Percentiles rank a stretch among this genome's conserved stretches.
These are phyloP conservation scores for Ctenomys sociabilis DNA, from an alignment of 2,113 vertebrate genomes.

Conservation along the genomic window DNA sequence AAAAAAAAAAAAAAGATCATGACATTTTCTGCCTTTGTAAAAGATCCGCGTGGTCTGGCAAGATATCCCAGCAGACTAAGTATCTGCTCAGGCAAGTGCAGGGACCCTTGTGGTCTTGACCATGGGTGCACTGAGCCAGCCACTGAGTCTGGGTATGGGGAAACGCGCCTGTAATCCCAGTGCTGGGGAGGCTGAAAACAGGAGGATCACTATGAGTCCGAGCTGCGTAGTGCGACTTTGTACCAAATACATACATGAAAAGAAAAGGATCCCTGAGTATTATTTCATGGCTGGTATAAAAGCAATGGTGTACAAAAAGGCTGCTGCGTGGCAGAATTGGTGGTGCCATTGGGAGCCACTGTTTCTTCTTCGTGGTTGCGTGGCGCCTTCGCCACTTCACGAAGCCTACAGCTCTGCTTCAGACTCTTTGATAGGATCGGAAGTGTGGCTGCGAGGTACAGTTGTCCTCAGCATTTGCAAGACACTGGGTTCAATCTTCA, in stretches of 20 bases:
- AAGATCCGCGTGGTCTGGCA: background rate
- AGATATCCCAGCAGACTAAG: no score
- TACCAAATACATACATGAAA: no score
- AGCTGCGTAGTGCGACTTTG: no score
- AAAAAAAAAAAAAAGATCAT: background rate
- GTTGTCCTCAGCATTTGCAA: background rate
- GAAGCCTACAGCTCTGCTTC: background rate
- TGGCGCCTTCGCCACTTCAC: background rate
- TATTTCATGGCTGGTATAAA: background rate
- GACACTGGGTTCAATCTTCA: background rate
- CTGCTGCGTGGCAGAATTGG: background rate
- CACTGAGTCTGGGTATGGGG: no score
- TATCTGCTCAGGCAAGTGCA: no score
- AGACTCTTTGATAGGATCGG: background rate
- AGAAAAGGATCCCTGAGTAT: background rate
- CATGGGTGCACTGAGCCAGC: no score
- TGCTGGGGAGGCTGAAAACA: no score
- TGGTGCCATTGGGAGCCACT: background rate
- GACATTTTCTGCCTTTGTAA: background rate
- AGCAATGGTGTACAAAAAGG: background rate
- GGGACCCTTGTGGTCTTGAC: no score
- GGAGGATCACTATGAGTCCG: no score
- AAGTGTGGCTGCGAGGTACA: background rate
- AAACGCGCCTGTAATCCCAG: no score
- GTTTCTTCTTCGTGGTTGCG: background rate